phyloP scores from a whole-genome alignment of 23 tunicate genomes.

The Ciona savignyi region DNA sequence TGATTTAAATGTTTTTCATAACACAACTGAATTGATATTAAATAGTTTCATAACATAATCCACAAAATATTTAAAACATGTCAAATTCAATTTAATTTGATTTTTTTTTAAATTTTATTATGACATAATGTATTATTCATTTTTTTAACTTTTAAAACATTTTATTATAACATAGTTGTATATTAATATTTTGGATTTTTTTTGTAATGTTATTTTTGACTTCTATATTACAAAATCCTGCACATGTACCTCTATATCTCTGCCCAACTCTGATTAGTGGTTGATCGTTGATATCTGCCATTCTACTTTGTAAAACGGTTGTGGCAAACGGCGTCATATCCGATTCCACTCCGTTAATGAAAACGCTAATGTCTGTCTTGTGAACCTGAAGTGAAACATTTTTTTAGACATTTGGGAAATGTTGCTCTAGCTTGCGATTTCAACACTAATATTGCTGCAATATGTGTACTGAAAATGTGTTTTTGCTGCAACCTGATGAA shows the following conservation, averaged over 20 bases:
- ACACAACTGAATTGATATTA: too few species aligned
- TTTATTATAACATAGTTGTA: too few species aligned
- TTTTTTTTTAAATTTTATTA: background rate
- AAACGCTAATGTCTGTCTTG: conserved; percentile 42
- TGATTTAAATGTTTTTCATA: too few species aligned
- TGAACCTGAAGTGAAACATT: conserved; percentile 28
- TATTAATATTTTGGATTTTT: too few species aligned
- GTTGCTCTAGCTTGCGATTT: too few species aligned
- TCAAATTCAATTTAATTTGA: background rate
- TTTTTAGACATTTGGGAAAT: too few species aligned
- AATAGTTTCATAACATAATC: too few species aligned
- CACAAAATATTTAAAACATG: too few species aligned
- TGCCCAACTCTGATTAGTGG: conserved; percentile 54
- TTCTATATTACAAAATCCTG: too few species aligned
- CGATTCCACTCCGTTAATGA: conserved; percentile 46
- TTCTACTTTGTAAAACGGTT: conserved; percentile 15
- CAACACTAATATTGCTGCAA: background rate
- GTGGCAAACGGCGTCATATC: conserved; percentile 57
- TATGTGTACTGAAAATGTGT: too few species aligned
- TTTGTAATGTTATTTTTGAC: background rate
- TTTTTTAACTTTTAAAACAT: too few species aligned
- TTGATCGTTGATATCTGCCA: conserved; percentile 35
- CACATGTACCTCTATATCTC: conserved; percentile 54
- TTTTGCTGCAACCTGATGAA: too few species aligned
- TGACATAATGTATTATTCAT: background rate